A percentile compares a stretch with the other conserved stretches of the same genome.
Evolutionary conservation across 1,140 invertebrate genomes (phyloP).

Genomic region (Hirudo medicinalis): DNA sequence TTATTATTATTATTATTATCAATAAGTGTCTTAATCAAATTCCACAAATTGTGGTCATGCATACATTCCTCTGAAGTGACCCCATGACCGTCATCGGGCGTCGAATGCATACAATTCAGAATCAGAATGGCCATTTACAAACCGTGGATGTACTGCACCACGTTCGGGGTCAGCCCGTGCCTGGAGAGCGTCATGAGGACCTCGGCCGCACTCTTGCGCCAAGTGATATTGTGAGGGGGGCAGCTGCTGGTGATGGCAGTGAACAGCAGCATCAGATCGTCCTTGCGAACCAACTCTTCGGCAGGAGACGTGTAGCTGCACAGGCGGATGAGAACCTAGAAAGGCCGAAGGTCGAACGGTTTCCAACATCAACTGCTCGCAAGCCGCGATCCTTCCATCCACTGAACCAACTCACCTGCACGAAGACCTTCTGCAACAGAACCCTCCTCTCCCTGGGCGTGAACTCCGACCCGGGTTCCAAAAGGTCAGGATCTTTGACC

Average conservation of each 20-base stretch:
- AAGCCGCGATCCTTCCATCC: too few species aligned
- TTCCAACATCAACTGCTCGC: too few species aligned
- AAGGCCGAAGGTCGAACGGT: constrained; percentile 19
- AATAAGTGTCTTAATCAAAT: too few species aligned
- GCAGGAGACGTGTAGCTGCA: constrained; percentile 76
- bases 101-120: too few species aligned
- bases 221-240: constrained; percentile 76
- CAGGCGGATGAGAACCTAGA: constrained; percentile 73
- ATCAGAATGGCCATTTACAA: constrained; percentile 35
- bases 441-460: constrained; percentile 76
- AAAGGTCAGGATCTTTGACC: constrained; percentile 53
- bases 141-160: constrained; percentile 95
- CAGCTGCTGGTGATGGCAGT: constrained; percentile 90
- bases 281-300: constrained; percentile 87
- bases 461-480: constrained; percentile 59
- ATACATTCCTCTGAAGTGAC: too few species aligned
- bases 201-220: constrained; percentile 91
- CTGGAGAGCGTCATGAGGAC: constrained; percentile 84
- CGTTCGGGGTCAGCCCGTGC: constrained; percentile 77
- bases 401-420: constrained; percentile 53
- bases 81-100: too few species aligned
- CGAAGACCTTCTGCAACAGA: constrained; percentile 87
- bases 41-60: too few species aligned
- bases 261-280: constrained; percentile 87
- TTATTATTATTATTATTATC: too few species aligned